phyloP scores from a whole-genome alignment of 2,888 invertebrate species.

The Apodemia hepburni region DNA sequence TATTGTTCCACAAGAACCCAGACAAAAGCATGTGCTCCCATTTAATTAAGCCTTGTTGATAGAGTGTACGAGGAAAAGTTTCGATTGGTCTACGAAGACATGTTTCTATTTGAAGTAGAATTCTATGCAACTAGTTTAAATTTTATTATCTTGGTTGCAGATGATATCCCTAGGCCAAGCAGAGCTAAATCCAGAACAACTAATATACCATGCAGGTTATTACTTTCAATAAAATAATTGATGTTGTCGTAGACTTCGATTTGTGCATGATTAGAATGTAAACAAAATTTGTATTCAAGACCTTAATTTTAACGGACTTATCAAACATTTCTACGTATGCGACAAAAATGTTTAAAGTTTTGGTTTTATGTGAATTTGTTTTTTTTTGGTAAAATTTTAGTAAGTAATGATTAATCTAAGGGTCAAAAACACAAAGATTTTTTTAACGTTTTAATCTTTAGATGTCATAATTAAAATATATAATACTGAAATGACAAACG shows the following conservation, averaged over 20 bases:
- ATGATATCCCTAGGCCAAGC: conserved; percentile 78
- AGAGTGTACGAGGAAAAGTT: conserved; percentile 55
- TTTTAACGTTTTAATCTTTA: no score
- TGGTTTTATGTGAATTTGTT: no score
- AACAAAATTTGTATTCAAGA: background rate
- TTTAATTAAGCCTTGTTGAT: conserved; percentile 70
- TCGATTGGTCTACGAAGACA: conserved; percentile 53
- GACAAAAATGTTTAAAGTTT: no score
- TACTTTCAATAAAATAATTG: conserved; percentile 32
- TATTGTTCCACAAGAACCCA: conserved; percentile 71
- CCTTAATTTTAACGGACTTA: background rate
- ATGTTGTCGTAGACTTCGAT: conserved; percentile 20
- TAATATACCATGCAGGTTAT: conserved; percentile 77
- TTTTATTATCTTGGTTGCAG: conserved; percentile 69
- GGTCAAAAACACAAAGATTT: no score
- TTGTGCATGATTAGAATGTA: conserved; percentile 14
- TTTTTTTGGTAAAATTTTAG: no score
- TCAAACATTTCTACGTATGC: background rate
- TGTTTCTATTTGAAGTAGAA: conserved; percentile 29
- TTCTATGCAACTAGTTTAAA: conserved; percentile 25
- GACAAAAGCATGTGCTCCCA: conserved; percentile 72
- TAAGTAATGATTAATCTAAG: no score
- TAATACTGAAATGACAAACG: no score
- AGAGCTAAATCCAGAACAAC: conserved; percentile 78
- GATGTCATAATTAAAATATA: no score